These are phyloP conservation scores for Erebia aethiops DNA, from an alignment of 2,888 invertebrate genomes.

Conservation along the genomic window DNA sequence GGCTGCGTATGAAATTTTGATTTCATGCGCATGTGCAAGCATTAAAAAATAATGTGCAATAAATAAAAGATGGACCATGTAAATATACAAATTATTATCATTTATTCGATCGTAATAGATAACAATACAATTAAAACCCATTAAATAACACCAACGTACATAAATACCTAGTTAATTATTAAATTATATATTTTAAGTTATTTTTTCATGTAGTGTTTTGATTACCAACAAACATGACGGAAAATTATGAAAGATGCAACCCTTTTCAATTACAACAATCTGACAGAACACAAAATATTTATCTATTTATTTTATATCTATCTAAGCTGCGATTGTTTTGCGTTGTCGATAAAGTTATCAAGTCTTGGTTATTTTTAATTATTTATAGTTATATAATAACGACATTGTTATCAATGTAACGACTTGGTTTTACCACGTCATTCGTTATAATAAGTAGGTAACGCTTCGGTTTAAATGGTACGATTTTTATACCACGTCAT, in stretches of 20 bases:
- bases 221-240: constrained; percentile 9
- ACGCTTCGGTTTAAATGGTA: too few relatives aligned
- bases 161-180: neutral
- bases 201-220: constrained; percentile 9
- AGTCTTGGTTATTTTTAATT: neutral
- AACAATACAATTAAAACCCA: neutral
- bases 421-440: neutral
- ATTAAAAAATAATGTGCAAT: neutral
- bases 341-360: constrained; percentile 5
- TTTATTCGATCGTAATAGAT: constrained; percentile 1
- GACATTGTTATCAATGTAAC: neutral
- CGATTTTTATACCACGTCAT: neutral
- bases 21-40: too few relatives aligned
- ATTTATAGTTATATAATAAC: neutral
- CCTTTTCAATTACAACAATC: constrained; percentile 11
- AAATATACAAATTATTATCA: neutral
- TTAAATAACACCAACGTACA: neutral
- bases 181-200: neutral
- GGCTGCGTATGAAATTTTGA: too few relatives aligned
- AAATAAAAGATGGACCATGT: neutral
- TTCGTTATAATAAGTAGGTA: constrained; percentile 3
- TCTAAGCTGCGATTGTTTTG: neutral
- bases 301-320: neutral
- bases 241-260: constrained; percentile 22
- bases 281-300: neutral